Evolutionary conservation across 1,140 invertebrate species (phyloP).

Genomic region (Neotoxoptera formosana): DNA sequence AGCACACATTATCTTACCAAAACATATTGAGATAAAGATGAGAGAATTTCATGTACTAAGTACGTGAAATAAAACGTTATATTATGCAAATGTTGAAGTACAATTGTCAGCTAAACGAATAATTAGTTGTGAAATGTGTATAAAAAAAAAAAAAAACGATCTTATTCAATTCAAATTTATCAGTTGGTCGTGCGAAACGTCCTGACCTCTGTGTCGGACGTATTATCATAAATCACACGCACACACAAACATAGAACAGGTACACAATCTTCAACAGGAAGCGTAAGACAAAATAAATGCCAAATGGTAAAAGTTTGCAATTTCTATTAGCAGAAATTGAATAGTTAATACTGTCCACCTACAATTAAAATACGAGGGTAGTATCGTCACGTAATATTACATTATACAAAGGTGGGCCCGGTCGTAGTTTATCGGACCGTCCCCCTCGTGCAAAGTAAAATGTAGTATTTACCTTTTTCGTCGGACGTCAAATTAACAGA

Average conservation of each 20-base stretch:
- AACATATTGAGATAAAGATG: too few relatives aligned
- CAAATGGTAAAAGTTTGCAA: not conserved
- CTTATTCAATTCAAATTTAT: conserved; percentile 15
- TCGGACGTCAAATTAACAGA: not conserved
- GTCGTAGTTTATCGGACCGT: not conserved
- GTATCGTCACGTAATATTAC: not conserved
- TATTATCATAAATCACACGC: not conserved
- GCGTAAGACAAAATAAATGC: not conserved
- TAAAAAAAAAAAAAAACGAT: not conserved
- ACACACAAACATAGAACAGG: not conserved
- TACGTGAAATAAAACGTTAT: too few relatives aligned
- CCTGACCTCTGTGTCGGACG: not conserved
- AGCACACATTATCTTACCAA: not conserved
- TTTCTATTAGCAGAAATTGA: not conserved
- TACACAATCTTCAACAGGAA: not conserved
- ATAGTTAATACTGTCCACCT: too few relatives aligned
- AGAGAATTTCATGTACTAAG: not conserved
- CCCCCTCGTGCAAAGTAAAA: not conserved
- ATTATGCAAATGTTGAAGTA: not conserved
- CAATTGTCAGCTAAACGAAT: not conserved
- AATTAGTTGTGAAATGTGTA: not conserved
- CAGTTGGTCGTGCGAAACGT: not conserved
- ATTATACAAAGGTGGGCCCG: not conserved
- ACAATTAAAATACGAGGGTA: not conserved
- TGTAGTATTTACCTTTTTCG: not conserved